Percentiles rank a stretch among this genome's conserved stretches.
These are phyloP conservation scores for Heliconius melpomene DNA, from an alignment of 1,140 invertebrate species.

Conservation along the genomic window DNA sequence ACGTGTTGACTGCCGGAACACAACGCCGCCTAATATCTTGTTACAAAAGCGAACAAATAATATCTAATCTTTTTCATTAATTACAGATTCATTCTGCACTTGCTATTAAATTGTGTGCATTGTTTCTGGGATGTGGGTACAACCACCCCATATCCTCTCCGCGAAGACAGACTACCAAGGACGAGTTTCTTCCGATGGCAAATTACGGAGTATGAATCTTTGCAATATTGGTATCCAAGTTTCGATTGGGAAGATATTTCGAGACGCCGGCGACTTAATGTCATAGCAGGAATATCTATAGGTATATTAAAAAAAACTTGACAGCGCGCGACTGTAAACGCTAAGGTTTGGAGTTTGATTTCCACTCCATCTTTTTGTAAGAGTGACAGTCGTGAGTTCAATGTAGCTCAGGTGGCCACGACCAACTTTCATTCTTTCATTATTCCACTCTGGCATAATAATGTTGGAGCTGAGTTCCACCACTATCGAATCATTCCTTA, in stretches of 20 bases:
- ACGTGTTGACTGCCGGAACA: too few relatives aligned
- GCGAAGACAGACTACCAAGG: constrained; percentile 25
- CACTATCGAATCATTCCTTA: too few relatives aligned
- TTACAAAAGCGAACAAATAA: too few relatives aligned
- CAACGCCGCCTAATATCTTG: too few relatives aligned
- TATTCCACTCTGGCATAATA: too few relatives aligned
- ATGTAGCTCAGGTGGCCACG: too few relatives aligned
- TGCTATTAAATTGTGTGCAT: neutral
- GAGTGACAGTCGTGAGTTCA: too few relatives aligned
- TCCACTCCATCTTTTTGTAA: neutral
- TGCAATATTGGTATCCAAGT: constrained; percentile 28
- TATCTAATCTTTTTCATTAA: neutral
- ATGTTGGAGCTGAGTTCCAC: too few relatives aligned
- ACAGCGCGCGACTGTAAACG: too few relatives aligned
- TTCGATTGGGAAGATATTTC: constrained; percentile 44
- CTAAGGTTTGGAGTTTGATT: neutral
- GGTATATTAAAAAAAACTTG: neutral
- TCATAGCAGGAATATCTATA: constrained; percentile 47
- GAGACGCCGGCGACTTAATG: constrained; percentile 34
- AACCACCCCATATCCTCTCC: constrained; percentile 26
- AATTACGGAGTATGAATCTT: constrained; percentile 31
- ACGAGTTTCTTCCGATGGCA: constrained; percentile 59
- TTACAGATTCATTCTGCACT: constrained; percentile 19
- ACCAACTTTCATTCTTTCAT: too few relatives aligned
- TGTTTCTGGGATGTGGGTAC: constrained; percentile 52